phyloP scores from a whole-genome alignment of 2,797 vertebrate genomes.

The Microctenopoma stevenorrisi region DNA sequence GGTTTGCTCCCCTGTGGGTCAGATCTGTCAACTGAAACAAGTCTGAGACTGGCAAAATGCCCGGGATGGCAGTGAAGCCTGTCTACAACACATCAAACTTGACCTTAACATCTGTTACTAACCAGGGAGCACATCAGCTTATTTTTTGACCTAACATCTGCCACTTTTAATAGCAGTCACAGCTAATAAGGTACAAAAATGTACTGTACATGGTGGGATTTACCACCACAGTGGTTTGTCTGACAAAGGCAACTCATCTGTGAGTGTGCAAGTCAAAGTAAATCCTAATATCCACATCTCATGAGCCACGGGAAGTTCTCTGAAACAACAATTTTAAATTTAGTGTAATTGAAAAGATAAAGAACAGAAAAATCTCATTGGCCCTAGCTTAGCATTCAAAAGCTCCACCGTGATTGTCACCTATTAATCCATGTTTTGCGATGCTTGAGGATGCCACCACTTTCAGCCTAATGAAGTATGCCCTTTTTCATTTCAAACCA shows the following conservation, averaged over 20 bases:
- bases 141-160: slow-evolving; percentile 35
- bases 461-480: slow-evolving; percentile 62
- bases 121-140: slow-evolving; percentile 13
- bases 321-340: slow-evolving; percentile 28
- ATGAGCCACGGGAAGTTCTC: background rate
- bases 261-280: slow-evolving; percentile 9
- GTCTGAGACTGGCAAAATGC: slow-evolving; percentile 45
- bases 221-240: slow-evolving; percentile 1
- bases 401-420: slow-evolving; percentile 53
- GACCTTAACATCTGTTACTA: slow-evolving; percentile 47
- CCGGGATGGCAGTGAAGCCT: slow-evolving; percentile 39
- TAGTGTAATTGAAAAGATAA: slow-evolving; percentile 34
- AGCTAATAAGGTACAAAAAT: slow-evolving; percentile 10
- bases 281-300: slow-evolving; percentile 13
- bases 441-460: slow-evolving; percentile 57
- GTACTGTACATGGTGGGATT: slow-evolving; percentile 4
- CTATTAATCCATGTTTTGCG: slow-evolving; percentile 64
- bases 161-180: slow-evolving; percentile 10
- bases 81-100: slow-evolving; percentile 48
- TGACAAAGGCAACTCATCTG: slow-evolving; percentile 3
- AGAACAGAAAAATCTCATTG: slow-evolving; percentile 32
- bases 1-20: slow-evolving; percentile 45
- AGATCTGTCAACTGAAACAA: slow-evolving; percentile 54
- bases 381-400: slow-evolving; percentile 59
- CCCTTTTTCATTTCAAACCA: slow-evolving; percentile 63